Percentiles rank a stretch among this genome's conserved stretches.
These are phyloP conservation scores for Chauna torquata DNA, from an alignment of 2,113 vertebrate genomes.

Conservation along the genomic window DNA sequence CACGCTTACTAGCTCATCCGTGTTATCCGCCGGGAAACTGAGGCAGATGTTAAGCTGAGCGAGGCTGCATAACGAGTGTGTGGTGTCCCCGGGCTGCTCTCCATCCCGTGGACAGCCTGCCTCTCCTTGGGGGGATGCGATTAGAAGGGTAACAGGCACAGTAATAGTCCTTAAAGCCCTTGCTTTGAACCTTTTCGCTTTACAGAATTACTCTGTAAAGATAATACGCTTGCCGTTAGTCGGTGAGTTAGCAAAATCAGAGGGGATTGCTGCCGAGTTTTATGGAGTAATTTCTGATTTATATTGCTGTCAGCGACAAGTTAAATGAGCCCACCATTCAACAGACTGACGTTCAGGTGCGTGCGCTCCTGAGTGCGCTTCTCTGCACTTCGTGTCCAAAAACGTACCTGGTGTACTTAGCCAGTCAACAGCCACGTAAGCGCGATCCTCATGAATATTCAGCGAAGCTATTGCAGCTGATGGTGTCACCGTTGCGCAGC, in stretches of 20 bases:
- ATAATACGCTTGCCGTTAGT: neutral
- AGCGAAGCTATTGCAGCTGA: neutral
- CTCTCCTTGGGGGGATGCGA: neutral
- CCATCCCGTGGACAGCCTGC: neutral
- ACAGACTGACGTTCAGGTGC: conserved; percentile 15
- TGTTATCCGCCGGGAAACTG: conserved; percentile 21
- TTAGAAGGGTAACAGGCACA: neutral
- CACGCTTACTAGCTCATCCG: neutral
- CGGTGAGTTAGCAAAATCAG: neutral
- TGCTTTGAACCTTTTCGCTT: neutral
- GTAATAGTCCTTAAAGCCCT: neutral
- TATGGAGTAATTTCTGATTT: conserved; percentile 38
- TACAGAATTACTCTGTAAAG: neutral
- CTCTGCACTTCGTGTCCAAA: neutral
- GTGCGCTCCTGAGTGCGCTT: neutral
- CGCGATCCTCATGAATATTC: neutral
- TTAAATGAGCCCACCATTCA: conserved; percentile 34
- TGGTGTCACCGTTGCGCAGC: neutral
- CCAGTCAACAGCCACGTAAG: neutral
- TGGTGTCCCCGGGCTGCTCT: neutral
- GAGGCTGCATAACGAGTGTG: rapidly evolving
- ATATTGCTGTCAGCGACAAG: neutral
- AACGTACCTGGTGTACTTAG: neutral
- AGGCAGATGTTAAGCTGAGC: neutral
- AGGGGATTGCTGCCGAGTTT: neutral